Evolutionary conservation across 2,113 vertebrate genomes (phyloP).

Genomic region (Oenanthe oenanthe): DNA sequence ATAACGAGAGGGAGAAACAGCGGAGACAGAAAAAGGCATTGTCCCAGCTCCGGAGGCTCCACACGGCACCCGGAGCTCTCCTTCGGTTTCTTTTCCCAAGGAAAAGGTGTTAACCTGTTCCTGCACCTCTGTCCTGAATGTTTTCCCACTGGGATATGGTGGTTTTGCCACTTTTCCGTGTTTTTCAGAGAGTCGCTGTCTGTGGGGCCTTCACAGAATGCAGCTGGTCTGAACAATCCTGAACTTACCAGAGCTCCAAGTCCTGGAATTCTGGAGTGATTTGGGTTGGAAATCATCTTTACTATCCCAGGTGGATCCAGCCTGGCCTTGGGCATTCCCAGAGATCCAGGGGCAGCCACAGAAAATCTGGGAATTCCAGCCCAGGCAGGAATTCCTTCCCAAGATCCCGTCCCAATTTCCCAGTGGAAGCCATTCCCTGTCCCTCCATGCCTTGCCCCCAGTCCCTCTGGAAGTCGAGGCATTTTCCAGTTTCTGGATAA

Average conservation of each 20-base stretch:
- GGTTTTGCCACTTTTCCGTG: fast-evolving
- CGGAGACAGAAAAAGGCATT: not conserved
- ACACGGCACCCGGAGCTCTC: fast-evolving
- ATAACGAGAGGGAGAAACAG: not conserved
- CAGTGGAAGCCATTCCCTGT: not conserved
- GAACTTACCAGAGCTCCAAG: not conserved
- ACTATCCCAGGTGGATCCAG: fast-evolving
- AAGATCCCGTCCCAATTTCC: not conserved
- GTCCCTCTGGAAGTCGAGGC: not conserved
- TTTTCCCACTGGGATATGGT: not conserved
- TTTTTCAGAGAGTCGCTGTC: fast-evolving
- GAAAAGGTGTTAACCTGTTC: slow-evolving; percentile 1
- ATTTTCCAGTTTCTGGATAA: not conserved
- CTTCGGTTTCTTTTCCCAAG: not conserved
- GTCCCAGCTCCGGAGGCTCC: not conserved
- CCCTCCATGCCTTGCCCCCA: fast-evolving
- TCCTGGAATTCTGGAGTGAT: not conserved
- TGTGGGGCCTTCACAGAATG: fast-evolving
- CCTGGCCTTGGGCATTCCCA: fast-evolving
- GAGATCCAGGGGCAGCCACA: not conserved
- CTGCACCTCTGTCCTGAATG: not conserved
- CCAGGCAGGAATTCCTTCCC: not conserved
- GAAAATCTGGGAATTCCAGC: not conserved
- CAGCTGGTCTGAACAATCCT: no score
- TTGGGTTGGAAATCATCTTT: not conserved